Conservation (phyloP, 2,797 vertebrate genomes). For the Falco naumanni region DNA sequence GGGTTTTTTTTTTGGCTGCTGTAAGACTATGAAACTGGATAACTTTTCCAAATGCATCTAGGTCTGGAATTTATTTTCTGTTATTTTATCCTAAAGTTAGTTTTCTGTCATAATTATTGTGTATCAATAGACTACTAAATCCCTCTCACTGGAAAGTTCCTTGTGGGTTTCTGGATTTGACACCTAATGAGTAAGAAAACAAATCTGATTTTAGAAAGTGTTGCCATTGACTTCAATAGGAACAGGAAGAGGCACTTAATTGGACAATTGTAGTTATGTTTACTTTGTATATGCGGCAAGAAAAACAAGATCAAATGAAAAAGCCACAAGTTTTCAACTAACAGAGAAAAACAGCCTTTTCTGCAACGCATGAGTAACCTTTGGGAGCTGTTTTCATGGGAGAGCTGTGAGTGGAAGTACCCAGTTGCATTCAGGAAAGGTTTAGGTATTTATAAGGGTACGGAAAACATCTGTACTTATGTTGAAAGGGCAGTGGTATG, state of each 20-base stretch:
- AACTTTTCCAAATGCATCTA: constrained; percentile 28
- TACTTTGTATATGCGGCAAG: constrained; percentile 13
- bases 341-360: constrained; percentile 23
- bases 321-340: constrained; percentile 24
- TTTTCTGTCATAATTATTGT: constrained; percentile 6
- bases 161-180: constrained; percentile 19
- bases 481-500: background rate
- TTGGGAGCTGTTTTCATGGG: constrained; percentile 16
- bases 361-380: constrained; percentile 3
- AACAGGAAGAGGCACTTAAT: constrained; percentile 42
- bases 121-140: background rate
- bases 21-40: background rate
- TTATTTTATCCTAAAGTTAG: background rate
- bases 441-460: background rate
- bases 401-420: background rate
- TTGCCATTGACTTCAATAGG: constrained; percentile 42
- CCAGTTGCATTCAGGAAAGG: background rate
- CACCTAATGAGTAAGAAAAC: constrained; percentile 40
- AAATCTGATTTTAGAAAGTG: constrained; percentile 39
- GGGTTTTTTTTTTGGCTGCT: background rate
- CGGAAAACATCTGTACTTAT: background rate
- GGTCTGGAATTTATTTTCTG: constrained; percentile 35
- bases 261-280: constrained; percentile 37
- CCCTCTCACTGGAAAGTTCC: background rate
- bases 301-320: constrained; percentile 55